Base-by-base conservation (phyloP, 2,888 invertebrate species). In the Meiosimyza platycephala region DNA sequence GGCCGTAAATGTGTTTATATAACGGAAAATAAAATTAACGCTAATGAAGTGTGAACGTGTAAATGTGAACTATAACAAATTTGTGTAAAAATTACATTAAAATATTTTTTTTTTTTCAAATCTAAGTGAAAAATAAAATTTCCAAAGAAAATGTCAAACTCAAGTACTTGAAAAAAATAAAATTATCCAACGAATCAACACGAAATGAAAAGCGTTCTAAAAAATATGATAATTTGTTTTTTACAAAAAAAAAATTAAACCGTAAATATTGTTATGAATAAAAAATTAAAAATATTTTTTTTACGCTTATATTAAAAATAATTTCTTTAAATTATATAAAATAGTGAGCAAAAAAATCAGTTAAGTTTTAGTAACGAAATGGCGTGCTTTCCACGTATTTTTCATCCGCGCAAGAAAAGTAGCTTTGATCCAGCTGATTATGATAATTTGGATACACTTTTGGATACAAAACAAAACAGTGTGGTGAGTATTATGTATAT, bases 401-500 rank as follows among this genome's bases (percentile, higher is more conserved):
- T 84, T 63, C 78, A 78, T 62, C 77, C 77, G 66, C 81, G 85
- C 5, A 80, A 79, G 47, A 85, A 81, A 78, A 80, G 79, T 77
- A 85, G 84, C 78, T 84, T 85, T 67, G 80, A 79, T 54, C 85
- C 84, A 11, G 79, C 81, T 48, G 78, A 80, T 72, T 84, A 84
- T 76, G 82, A 79, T 69, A 84, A 85, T 76, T 82, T 77, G 69
- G 84, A 84, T 78, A 84, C 84, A 57, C 77, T 84, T 76, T 78
- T 84, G 76, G 82, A 82, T 76, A 81, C 76, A 71, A 78, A 75
- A 63, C 80, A 83, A 62, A 82, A 79, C 57, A 79, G 82, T 51
- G 85, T 85, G 85, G 84, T 84, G 78, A 85, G 84, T 85, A 13
- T 1, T 52, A n/a, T n/a, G n/a, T n/a, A n/a, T n/a, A n/a, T 52